phyloP scores from a whole-genome alignment of 2,888 invertebrate species.

The Theretra japonica region DNA sequence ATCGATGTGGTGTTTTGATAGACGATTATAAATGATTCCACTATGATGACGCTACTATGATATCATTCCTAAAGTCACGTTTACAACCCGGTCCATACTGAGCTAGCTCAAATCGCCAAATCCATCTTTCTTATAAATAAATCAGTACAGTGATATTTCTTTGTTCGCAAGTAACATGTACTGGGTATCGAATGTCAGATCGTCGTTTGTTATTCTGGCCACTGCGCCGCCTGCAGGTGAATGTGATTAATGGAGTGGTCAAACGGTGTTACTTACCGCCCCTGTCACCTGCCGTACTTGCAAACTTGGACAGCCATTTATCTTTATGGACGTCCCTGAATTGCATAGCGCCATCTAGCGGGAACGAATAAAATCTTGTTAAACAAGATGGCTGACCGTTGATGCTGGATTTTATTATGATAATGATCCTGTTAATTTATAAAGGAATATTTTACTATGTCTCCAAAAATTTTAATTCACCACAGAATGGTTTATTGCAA shows the following conservation, averaged over 20 bases:
- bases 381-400: no score
- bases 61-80: no score
- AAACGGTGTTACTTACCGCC: slow-evolving; percentile 1
- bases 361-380: not conserved
- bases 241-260: slow-evolving; percentile 17
- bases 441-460: no score
- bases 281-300: slow-evolving; percentile 10
- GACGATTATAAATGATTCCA: no score
- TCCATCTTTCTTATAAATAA: not conserved
- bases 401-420: no score
- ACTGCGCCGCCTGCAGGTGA: not conserved
- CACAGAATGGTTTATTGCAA: no score
- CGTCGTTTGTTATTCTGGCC: slow-evolving; percentile 11
- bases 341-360: slow-evolving; percentile 6
- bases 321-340: slow-evolving; percentile 2
- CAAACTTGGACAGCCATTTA: not conserved
- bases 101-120: no score
- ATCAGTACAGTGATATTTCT: not conserved
- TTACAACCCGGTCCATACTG: no score
- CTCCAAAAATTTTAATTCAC: no score
- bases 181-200: not conserved
- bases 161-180: not conserved
- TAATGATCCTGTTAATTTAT: no score
- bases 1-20: no score
- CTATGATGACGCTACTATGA: no score